Percentiles rank a stretch among this genome's conserved stretches.
These are phyloP conservation scores for Poeciliopsis turrubarensis DNA, from an alignment of 2,113 vertebrate species.

Conservation along the genomic window DNA sequence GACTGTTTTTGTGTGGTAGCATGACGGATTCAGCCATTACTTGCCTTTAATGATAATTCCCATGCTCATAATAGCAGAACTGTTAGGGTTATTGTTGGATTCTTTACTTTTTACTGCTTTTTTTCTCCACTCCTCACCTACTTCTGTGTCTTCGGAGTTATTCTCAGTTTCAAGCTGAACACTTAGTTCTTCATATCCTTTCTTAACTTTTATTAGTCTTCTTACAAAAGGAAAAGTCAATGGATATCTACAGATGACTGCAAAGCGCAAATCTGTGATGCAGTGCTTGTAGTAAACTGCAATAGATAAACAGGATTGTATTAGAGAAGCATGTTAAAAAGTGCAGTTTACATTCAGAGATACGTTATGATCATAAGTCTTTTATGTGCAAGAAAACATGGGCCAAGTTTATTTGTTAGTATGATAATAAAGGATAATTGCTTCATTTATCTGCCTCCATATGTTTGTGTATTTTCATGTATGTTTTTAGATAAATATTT, in stretches of 20 bases:
- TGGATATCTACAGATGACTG: slow-evolving; percentile 19
- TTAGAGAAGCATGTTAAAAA: not conserved
- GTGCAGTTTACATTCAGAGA: not conserved
- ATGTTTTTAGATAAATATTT: not conserved
- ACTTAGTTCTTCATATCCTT: slow-evolving; percentile 16
- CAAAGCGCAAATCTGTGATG: not conserved
- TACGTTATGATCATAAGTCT: not conserved
- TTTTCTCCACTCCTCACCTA: not conserved
- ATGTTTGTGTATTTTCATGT: not conserved
- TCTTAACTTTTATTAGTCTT: slow-evolving; percentile 27
- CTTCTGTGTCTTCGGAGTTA: not conserved
- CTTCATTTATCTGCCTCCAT: not conserved
- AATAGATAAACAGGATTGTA: not conserved
- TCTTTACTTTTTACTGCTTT: slow-evolving; percentile 28
- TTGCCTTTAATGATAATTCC: slow-evolving; percentile 67
- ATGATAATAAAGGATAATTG: not conserved
- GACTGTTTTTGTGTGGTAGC: slow-evolving; percentile 53
- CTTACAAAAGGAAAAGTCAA: slow-evolving; percentile 16
- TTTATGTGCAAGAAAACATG: not conserved
- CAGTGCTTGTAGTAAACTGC: not conserved
- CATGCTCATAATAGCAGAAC: slow-evolving; percentile 53
- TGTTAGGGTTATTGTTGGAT: slow-evolving; percentile 56
- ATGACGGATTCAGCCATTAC: slow-evolving; percentile 64
- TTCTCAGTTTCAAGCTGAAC: slow-evolving; percentile 32
- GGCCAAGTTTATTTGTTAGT: not conserved